A percentile compares a stretch with the other conserved stretches of the same genome.
Evolutionary conservation across 2,888 invertebrate species (phyloP).

Genomic region (Hermodice carunculata): DNA sequence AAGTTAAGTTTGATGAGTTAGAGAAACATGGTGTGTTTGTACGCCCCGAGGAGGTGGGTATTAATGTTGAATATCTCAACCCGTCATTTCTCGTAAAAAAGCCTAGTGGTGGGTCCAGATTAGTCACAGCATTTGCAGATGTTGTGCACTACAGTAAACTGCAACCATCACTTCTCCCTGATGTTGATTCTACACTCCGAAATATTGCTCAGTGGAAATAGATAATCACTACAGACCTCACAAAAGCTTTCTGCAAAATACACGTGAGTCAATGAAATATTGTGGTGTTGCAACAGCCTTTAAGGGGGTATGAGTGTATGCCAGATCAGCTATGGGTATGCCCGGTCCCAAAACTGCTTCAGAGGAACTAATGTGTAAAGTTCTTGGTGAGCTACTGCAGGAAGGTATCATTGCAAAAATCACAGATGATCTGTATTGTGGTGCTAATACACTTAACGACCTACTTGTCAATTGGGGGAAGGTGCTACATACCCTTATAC

Average conservation of each 20-base stretch:
- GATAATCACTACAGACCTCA: constrained; percentile 13
- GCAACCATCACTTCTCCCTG: constrained; percentile 7
- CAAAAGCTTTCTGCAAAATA: constrained; percentile 20
- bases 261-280: constrained; percentile 19
- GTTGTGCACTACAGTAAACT: constrained; percentile 14
- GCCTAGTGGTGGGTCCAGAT: constrained; percentile 6
- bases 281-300: constrained; percentile 20
- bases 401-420: constrained; percentile 14
- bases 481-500: constrained; percentile 9
- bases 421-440: constrained; percentile 21
- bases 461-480: background rate
- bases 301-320: constrained; percentile 18
- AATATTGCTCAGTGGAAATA: constrained; percentile 20
- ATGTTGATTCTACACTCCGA: constrained; percentile 27
- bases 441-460: background rate
- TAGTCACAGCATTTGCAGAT: constrained; percentile 20
- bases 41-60: too few relatives aligned
- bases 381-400: constrained; percentile 14
- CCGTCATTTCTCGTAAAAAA: constrained; percentile 23
- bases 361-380: constrained; percentile 16
- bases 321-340: constrained; percentile 26
- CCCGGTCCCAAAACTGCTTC: constrained; percentile 18
- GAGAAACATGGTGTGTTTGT: too few relatives aligned
- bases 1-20: constrained; percentile 41
- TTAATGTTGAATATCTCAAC: too few relatives aligned